These are phyloP conservation scores for Cerceris ruficornis DNA, from an alignment of 2,888 invertebrate species.

Conservation along the genomic window DNA sequence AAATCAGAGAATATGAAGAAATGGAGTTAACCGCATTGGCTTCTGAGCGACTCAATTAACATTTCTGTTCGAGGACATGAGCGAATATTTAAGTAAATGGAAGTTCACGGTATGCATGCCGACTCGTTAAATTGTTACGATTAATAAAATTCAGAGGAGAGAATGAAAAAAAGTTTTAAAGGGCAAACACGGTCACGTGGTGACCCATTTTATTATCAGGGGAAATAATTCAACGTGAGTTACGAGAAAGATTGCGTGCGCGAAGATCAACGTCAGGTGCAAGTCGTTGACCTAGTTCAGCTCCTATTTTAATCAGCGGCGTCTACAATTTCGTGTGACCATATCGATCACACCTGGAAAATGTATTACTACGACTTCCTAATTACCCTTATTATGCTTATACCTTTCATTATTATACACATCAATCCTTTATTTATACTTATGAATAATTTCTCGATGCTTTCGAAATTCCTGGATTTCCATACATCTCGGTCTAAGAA, in stretches of 20 bases:
- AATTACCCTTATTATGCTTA: background rate
- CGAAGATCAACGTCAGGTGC: slow-evolving; percentile 53
- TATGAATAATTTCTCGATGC: too few species aligned
- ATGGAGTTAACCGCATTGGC: too few species aligned
- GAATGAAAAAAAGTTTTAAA: slow-evolving; percentile 32
- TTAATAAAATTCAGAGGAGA: background rate
- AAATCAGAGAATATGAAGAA: too few species aligned
- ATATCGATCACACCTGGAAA: slow-evolving; percentile 28
- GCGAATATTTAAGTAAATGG: too few species aligned
- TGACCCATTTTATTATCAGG: slow-evolving; percentile 53
- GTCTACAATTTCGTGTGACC: slow-evolving; percentile 40
- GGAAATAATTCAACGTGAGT: slow-evolving; percentile 54
- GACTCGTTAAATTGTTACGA: background rate
- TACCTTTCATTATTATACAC: background rate
- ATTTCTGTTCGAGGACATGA: too few species aligned
- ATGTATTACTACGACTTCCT: background rate
- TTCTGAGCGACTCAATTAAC: too few species aligned
- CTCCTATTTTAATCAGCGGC: slow-evolving; percentile 56
- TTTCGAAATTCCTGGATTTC: too few species aligned
- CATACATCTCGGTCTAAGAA: too few species aligned
- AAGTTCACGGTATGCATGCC: background rate
- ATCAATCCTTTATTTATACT: too few species aligned
- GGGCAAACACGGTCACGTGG: slow-evolving; percentile 14
- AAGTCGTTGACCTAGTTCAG: slow-evolving; percentile 58
- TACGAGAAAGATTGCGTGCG: slow-evolving; percentile 52